Percentiles rank a stretch among this genome's conserved stretches.
phyloP scores from a whole-genome alignment of 2,888 invertebrate species.

The Sycophila texana region DNA sequence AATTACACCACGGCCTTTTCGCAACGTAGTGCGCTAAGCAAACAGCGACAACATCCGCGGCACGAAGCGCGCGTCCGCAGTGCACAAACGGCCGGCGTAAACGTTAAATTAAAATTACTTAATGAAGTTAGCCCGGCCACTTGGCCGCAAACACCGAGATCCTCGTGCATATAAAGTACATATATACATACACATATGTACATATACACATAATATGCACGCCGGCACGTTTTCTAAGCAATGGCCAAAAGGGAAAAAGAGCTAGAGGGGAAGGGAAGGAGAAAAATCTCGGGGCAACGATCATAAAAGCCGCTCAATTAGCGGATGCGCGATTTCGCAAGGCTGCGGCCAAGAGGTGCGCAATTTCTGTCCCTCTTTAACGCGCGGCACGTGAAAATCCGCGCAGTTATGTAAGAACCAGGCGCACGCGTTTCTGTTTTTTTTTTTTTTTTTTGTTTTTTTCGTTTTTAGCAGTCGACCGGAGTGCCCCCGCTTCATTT shows the following conservation, averaged over 20 bases:
- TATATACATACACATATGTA: background rate
- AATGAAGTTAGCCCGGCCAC: slow-evolving; percentile 31
- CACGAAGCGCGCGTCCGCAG: background rate
- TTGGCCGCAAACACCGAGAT: background rate
- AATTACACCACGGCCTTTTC: no score
- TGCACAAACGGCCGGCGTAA: slow-evolving; percentile 11
- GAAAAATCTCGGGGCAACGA: slow-evolving; percentile 29
- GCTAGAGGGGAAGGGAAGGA: background rate
- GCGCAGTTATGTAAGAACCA: slow-evolving; percentile 22
- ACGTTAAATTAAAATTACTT: slow-evolving; percentile 42
- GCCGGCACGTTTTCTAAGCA: slow-evolving; percentile 34
- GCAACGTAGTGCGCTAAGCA: no score
- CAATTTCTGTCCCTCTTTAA: slow-evolving; percentile 16
- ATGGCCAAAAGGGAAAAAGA: background rate
- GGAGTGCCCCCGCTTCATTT: no score
- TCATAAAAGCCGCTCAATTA: slow-evolving; percentile 53
- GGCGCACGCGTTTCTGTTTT: slow-evolving; percentile 13
- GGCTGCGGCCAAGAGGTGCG: background rate
- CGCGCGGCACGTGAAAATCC: slow-evolving; percentile 38
- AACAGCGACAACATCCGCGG: background rate
- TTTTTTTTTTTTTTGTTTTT: slow-evolving; percentile 10
- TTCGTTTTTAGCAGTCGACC: no score
- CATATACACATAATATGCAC: background rate
- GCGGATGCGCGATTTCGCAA: slow-evolving; percentile 34
- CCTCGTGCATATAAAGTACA: background rate